Evolutionary conservation across 2,888 invertebrate species (phyloP), one percentile per base, ranked within the genome.

Genomic region (Saturnia japonica): DNA sequence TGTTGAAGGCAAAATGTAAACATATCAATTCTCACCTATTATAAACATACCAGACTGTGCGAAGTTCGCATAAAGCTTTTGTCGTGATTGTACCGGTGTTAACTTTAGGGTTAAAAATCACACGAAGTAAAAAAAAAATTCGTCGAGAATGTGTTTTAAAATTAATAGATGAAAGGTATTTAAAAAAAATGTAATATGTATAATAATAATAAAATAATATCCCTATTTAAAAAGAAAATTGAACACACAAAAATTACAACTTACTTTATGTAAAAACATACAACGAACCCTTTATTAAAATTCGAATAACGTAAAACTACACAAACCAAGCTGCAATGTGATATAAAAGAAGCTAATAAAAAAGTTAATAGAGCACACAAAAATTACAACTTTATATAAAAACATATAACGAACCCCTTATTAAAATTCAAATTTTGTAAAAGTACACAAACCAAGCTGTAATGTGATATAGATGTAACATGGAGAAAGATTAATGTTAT

Each of bases 21-120:
- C 92, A 93, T 90, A 89, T 93, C 92, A 87, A 92, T 91, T 85
- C 77, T 40, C 19, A n/a, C 19, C 12, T 71, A 40, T 68, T 67
- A 67, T 69, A 51, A 60, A 69, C 77, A 77, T 73, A 71, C 68
- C 73, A 19, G 40, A 40, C 34, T 40, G n/a, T 28, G 54, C 22
- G 54, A 54, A 54, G n/a, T 54, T 54, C 54, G 54, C 54, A 11
- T 54, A 12, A 22, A 54, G 54, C 22, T n/a, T 22, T 9, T 28
- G 8, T 8, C 54, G 54, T 22, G 54, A 22, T 54, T 22, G 7
- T 2, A 54, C 19, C 47, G 47, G 54, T 22, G 54, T 22, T 22
- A 11, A 22, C 22, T 22, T 54, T 54, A 54, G 22, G 51, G 54
- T 54, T 22, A 11, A 54, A 54, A 54, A 22, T 54, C 54, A 9